phyloP scores from a whole-genome alignment of 2,113 vertebrate genomes.

The rat (Rattus norvegicus) region DNA sequence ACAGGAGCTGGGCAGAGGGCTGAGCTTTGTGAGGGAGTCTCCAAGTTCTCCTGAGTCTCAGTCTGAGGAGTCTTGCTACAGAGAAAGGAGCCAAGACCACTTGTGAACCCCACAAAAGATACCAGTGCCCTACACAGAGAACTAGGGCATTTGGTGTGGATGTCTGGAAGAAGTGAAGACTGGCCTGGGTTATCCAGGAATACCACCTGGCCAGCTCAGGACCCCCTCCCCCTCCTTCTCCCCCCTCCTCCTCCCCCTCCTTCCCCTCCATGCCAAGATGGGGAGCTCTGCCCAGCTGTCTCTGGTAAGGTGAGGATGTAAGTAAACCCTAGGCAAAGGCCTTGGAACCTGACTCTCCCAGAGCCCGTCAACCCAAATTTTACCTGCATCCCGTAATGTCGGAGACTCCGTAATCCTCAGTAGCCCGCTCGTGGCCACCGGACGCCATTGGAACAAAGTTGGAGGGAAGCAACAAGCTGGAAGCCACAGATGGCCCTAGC shows the following conservation, averaged over 20 bases:
- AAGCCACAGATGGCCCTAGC: rapidly evolving
- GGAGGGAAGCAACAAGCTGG: rapidly evolving
- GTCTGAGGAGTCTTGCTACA: background rate
- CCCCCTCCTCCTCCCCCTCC: rapidly evolving
- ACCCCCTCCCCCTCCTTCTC: background rate
- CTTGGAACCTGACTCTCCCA: background rate
- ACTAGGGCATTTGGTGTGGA: background rate
- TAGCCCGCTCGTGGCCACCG: rapidly evolving
- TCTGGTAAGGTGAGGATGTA: rapidly evolving
- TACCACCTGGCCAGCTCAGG: background rate
- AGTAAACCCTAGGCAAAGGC: background rate
- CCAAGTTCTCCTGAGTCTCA: rapidly evolving
- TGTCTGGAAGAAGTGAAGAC: rapidly evolving
- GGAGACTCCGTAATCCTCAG: rapidly evolving
- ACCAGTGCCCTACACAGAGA: rapidly evolving
- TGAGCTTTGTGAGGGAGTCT: background rate
- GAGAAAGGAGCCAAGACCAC: background rate
- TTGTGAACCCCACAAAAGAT: background rate
- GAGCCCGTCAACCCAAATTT: background rate
- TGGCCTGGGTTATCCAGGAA: background rate
- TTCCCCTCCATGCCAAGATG: too few relatives aligned
- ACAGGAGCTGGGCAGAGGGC: background rate
- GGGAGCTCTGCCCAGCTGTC: background rate
- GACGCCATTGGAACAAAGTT: slow-evolving; percentile 17
- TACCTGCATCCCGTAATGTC: background rate